A percentile compares a stretch with the other conserved stretches of the same genome.
phyloP scores from a whole-genome alignment of 2,888 invertebrate genomes.

The Physocephala rufipes region DNA sequence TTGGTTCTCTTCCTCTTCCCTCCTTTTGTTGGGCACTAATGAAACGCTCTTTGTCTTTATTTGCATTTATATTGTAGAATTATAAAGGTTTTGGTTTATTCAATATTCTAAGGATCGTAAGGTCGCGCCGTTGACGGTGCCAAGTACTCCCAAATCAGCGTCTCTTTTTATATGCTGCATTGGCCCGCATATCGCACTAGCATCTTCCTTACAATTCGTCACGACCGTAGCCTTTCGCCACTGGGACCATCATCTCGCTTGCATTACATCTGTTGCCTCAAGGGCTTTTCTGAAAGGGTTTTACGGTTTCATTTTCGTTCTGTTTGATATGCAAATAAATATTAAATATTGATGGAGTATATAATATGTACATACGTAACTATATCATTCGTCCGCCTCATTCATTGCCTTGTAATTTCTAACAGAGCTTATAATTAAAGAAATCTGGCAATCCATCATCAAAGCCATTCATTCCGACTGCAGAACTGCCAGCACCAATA shows the following conservation, averaged over 20 bases:
- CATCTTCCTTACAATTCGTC: not conserved
- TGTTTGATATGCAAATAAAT: constrained; percentile 35
- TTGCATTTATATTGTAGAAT: constrained; percentile 43
- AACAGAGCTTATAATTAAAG: constrained; percentile 35
- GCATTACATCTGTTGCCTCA: not conserved
- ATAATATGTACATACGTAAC: not conserved
- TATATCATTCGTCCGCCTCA: constrained; percentile 1
- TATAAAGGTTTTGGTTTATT: constrained; percentile 33
- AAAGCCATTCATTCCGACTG: too few species aligned
- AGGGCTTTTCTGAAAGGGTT: not conserved
- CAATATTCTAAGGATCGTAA: not conserved
- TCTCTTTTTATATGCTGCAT: too few species aligned
- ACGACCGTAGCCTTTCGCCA: not conserved
- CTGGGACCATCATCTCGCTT: not conserved
- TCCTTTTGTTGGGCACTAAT: constrained; percentile 17
- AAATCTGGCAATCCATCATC: constrained; percentile 14
- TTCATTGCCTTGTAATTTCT: constrained; percentile 24
- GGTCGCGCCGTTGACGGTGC: not conserved
- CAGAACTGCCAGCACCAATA: too few species aligned
- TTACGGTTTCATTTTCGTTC: constrained; percentile 8
- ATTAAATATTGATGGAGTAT: constrained; percentile 13
- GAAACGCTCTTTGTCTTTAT: constrained; percentile 34
- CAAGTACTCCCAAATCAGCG: not conserved
- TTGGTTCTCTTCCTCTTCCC: too few species aligned
- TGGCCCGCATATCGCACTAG: constrained; percentile 3